phyloP scores from a whole-genome alignment of 2,113 vertebrate species.

The Pelodiscus sinensis region DNA sequence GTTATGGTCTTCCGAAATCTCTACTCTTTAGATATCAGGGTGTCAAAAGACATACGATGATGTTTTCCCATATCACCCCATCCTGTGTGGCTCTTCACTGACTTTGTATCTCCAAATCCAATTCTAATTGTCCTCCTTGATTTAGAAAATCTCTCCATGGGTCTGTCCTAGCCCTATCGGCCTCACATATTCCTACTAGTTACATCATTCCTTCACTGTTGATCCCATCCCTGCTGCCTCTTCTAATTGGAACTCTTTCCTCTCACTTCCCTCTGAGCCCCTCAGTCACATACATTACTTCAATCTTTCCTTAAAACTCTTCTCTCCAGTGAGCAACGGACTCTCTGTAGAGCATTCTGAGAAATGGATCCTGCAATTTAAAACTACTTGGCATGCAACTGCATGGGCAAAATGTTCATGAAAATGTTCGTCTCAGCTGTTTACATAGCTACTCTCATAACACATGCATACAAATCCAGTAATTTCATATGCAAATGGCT shows the following conservation, averaged over 20 bases:
- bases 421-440: background rate
- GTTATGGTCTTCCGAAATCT: background rate
- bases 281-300: background rate
- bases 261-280: background rate
- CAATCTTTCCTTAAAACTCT: background rate
- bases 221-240: background rate
- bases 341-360: background rate
- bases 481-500: background rate
- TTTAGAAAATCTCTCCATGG: background rate
- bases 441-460: background rate
- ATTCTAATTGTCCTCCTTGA: background rate
- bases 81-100: background rate
- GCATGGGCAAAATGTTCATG: background rate
- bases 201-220: background rate
- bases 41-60: background rate
- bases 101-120: background rate
- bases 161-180: background rate
- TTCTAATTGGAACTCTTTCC: background rate
- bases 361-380: background rate
- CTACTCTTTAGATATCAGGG: background rate
- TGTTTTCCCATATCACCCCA: background rate
- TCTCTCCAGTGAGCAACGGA: background rate
- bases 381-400: background rate
- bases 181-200: background rate
- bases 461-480: background rate